Percentiles rank a stretch among this genome's conserved stretches.
These are phyloP conservation scores for Bolinopsis microptera DNA, from an alignment of 37 sponge, comb jelly and placozoan genomes.

Conservation along the genomic window DNA sequence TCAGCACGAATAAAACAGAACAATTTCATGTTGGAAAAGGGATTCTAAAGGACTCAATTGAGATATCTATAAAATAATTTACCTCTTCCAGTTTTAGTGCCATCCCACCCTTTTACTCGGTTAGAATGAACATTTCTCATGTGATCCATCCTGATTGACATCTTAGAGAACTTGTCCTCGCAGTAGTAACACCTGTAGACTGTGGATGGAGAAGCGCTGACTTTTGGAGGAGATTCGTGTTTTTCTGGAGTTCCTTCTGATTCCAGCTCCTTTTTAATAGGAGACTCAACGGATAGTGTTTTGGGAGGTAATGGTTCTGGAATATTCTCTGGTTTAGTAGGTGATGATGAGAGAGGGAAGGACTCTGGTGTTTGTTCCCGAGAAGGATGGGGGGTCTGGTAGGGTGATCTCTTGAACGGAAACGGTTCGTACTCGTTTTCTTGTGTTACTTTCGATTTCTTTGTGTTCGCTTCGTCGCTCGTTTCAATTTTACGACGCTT, in stretches of 20 bases:
- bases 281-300: neutral
- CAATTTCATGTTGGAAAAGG: too few relatives aligned
- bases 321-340: neutral
- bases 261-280: neutral
- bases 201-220: neutral
- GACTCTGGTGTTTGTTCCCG: neutral
- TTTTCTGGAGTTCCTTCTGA: neutral
- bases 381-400: neutral
- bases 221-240: neutral
- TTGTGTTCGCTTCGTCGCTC: neutral
- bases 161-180: neutral
- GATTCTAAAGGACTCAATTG: too few relatives aligned
- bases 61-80: too few relatives aligned
- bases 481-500: neutral
- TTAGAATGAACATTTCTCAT: conserved; percentile 21
- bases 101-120: conserved; percentile 7
- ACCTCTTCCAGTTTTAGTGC: neutral
- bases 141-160: conserved; percentile 59
- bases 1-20: too few relatives aligned
- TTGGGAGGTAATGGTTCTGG: neutral
- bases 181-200: conserved; percentile 55
- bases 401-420: neutral
- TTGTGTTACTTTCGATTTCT: neutral
- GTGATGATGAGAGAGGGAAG: neutral
- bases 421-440: neutral